A percentile compares a stretch with the other conserved stretches of the same genome.
These are phyloP conservation scores for Prionailurus viverrinus DNA, from an alignment of 2,113 vertebrate genomes.

Conservation along the genomic window DNA sequence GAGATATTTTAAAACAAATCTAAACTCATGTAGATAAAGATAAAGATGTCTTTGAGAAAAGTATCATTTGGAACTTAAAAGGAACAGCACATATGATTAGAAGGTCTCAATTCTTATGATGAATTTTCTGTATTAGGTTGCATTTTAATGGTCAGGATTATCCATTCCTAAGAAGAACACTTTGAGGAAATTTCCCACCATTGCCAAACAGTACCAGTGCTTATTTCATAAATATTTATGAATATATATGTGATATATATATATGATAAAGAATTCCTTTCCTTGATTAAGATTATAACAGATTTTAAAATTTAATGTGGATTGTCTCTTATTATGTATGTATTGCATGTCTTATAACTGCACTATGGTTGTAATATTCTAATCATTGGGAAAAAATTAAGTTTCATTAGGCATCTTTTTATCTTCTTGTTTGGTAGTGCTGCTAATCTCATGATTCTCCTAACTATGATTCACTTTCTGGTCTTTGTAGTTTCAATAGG, in stretches of 20 bases:
- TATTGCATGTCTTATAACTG: not conserved
- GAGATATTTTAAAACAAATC: not conserved
- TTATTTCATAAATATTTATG: slow-evolving; percentile 4
- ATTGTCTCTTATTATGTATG: not conserved
- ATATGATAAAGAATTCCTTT: not conserved
- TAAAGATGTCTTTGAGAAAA: not conserved
- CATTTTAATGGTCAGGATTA: not conserved
- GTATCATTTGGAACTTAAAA: slow-evolving; percentile 33
- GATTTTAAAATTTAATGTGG: slow-evolving; percentile 11
- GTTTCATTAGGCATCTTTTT: not conserved
- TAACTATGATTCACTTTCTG: slow-evolving; percentile 24
- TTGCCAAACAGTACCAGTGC: not conserved
- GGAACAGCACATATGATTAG: not conserved
- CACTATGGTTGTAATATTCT: not conserved
- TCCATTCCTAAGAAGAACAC: not conserved
- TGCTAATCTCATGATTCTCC: not conserved
- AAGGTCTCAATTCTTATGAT: slow-evolving; percentile 21
- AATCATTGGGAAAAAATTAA: slow-evolving; percentile 1
- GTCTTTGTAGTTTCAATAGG: not conserved
- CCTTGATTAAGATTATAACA: not conserved
- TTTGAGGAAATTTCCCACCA: not conserved
- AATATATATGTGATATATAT: not conserved
- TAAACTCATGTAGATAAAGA: not conserved
- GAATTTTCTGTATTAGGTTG: not conserved
- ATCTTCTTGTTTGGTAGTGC: not conserved